Evolutionary conservation across 2,888 invertebrate species (phyloP).

Genomic region (Congeria kusceri): DNA sequence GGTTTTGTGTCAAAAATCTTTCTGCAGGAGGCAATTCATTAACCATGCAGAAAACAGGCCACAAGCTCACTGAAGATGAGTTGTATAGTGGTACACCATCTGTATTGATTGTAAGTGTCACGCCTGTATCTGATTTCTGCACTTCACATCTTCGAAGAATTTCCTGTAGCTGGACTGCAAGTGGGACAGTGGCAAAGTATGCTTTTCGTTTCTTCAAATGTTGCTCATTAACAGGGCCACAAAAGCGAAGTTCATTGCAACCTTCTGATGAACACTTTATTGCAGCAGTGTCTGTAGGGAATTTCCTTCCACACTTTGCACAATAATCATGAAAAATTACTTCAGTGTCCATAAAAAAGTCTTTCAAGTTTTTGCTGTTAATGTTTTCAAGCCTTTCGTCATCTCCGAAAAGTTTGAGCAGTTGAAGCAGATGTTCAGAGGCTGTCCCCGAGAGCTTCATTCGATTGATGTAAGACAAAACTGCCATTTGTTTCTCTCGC

Average conservation of each 20-base stretch:
- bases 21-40: conserved; percentile 42
- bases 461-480: not conserved
- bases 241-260: conserved; percentile 4
- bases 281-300: not conserved
- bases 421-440: not conserved
- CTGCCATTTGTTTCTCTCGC: not conserved
- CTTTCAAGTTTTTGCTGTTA: not conserved
- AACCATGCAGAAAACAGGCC: conserved; percentile 27
- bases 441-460: conserved; percentile 1
- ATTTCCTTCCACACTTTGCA: not conserved
- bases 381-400: not conserved
- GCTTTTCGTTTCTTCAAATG: not conserved
- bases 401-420: not conserved
- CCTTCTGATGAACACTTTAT: not conserved
- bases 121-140: not conserved
- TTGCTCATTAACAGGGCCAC: not conserved
- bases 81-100: conserved; percentile 24
- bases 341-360: not conserved
- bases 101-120: not conserved
- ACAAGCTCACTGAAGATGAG: conserved; percentile 14
- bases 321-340: conserved; percentile 4
- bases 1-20: conserved; percentile 30
- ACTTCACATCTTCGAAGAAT: not conserved
- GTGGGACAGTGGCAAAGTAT: not conserved
- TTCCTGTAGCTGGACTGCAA: not conserved